Evolutionary conservation across 2,113 vertebrate species (phyloP), one percentile per base, ranked within the genome.

Genomic region (Protomyctophum bolini): DNA sequence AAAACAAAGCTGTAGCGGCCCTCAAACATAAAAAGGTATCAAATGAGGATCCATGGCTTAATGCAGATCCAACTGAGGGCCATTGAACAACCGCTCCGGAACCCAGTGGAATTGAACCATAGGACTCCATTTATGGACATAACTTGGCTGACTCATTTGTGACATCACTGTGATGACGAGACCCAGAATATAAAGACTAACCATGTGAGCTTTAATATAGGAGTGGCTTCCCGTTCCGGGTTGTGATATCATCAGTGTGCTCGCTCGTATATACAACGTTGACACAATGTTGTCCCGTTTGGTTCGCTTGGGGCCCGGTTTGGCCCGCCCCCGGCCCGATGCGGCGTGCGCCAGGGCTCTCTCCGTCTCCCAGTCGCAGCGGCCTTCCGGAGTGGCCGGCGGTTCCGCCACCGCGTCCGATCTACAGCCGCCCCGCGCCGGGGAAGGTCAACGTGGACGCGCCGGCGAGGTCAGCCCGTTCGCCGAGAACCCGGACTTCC

Each of bases 401-500:
- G n/a, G 86, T 1, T 78, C 90, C 7, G 5, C 83, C 8, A 75
- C 83, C 0, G 80, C 89, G 56, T 87, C 91, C 10, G 88, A 92
- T 49, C 28, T 91, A 12, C 86, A 83, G 33, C 76, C 69, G 0
- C 10, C 73, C 0, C 68, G 15, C 2, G 63, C 12, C 33, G 1
- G 45, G n/a, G 73, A 79, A 41, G 66, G 70, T 21, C 33, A 41
- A 41, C 82, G 83, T 3, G 89, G 61, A 56, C 90, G 91, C 78
- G n/a, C n/a, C n/a, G 80, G 66, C 0, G 91, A 93, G 91, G 91
- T 93, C 92, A 93, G 81, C 91, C 68, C 60, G 60, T 94, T 72
- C 41, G 82, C 91, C 11, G 79, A 98, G 96, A 96, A 97, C 81
- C 94, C 95, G 51, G 96, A 98, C 1, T 95, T 77, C 67, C 94